Evolutionary conservation across 2,888 invertebrate genomes (phyloP), one percentile per base, ranked within the genome.

Genomic region (Lepidochrysops patricia): DNA sequence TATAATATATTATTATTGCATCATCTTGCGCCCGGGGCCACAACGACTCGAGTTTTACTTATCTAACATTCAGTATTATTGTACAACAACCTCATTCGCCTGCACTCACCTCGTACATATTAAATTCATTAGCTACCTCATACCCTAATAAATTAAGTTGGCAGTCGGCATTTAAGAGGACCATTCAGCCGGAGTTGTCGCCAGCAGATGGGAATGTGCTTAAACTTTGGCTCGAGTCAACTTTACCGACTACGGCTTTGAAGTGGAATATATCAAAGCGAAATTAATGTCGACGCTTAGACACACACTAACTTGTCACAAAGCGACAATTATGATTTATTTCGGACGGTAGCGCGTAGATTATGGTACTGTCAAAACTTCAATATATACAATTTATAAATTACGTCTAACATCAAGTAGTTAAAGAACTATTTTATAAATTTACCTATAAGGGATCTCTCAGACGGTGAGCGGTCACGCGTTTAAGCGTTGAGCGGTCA

Each of bases 121-220:
- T 57, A 57, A 23, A 57, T 57, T 34, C 57, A 57, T 54, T 54
- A 57, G 57, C 13, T 50, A 58, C 58, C 34, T 58, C 23, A 26
- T 27, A 50, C 50, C 26, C 23, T 57, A 59, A 60, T 61, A 63
- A 61, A 61, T 60, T 61, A 57, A 58, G 60, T 63, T 61, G 57
- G 57, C 58, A 60, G 56, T 60, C 35, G 57, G 59, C 57, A 48
- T 59, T 63, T 61, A 58, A 54, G 62, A 60, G 59, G 61, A 61
- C 61, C 58, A 56, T 64, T 64, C 60, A 61, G 60, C 54, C 34
- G 35, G 52, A 62, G 57, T 64, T 63, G 63, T 64, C 62, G 62
- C 13, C 12, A 61, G 19, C 64, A 61, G 64, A 64, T 49, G 64
- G 57, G 62, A 64, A 61, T 61, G 59, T 62, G 59, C 57, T 62